These are phyloP conservation scores for Lindbergichthys nudifrons DNA, from an alignment of 2,797 vertebrate species.

Conservation along the genomic window DNA sequence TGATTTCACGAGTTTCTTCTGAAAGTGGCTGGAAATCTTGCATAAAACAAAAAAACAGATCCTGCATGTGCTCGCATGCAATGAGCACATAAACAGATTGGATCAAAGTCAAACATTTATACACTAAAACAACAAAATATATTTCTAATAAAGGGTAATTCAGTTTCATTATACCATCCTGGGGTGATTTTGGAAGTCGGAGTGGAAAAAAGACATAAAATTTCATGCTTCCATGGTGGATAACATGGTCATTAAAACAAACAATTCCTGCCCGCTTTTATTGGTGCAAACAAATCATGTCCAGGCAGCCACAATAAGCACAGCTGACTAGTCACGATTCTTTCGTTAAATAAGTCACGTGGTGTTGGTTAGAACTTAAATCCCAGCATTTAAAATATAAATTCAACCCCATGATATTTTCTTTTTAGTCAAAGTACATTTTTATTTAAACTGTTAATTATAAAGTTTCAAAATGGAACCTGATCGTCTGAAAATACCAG, in stretches of 20 bases:
- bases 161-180: constrained; percentile 61
- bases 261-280: constrained; percentile 72
- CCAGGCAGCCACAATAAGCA: constrained; percentile 66
- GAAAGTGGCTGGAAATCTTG: constrained; percentile 20
- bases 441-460: constrained; percentile 12
- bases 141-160: constrained; percentile 62
- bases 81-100: constrained; percentile 35
- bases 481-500: neutral
- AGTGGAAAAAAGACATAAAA: constrained; percentile 74
- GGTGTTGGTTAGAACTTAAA: constrained; percentile 33
- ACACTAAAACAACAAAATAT: constrained; percentile 47
- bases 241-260: constrained; percentile 72
- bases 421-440: neutral
- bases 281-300: constrained; percentile 74
- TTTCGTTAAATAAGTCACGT: constrained; percentile 37
- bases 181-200: constrained; percentile 63
- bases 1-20: constrained; percentile 34
- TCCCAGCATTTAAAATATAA: constrained; percentile 15
- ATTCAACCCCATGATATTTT: neutral
- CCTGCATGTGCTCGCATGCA: constrained; percentile 39
- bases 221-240: constrained; percentile 75
- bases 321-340: constrained; percentile 52
- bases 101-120: constrained; percentile 56
- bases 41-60: constrained; percentile 24
- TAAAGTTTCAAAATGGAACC: neutral